Base-by-base conservation (phyloP, 2,113 vertebrate species). In the Copsychus sechellarum region DNA sequence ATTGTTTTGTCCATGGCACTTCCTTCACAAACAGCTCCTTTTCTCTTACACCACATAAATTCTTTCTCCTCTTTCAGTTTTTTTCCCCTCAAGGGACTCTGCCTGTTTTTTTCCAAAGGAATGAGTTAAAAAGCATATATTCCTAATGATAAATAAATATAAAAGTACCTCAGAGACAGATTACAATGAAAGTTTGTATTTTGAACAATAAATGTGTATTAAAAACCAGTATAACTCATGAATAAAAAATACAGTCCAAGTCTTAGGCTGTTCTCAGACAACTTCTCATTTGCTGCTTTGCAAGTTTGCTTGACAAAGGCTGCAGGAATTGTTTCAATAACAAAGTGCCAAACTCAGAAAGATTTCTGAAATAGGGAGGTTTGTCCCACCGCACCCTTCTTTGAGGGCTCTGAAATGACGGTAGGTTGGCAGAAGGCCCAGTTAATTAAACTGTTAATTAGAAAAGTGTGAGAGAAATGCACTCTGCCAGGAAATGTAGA, bases 401-500 rank as follows among this genome's bases (percentile, higher is more conserved):
- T 33, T 65, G 67, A 80, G 78, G 31, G 56, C 91, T 80, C 48
- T 51, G 48, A 82, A 84, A 56, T 76, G 81, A 71, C 3, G 31
- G 60, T 4, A 87, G 51, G 23, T 61, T 93, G 94, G 90, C 87
- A 94, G 89, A 90, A 79, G 26, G 76, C 85, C 79, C 60, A 74
- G 87, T 91, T 95, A 91, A 92, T 88, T 85, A 88, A 86, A 90
- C 72, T 71, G 67, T 80, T 92, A 93, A 91, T 93, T 88, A 88
- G 88, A 74, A 83, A 81, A 94, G 80, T 4, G n/a, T 69, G 90
- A 92, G 76, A 88, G 57, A 90, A 86, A 83, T 54, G 62, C 88
- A 79, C 47, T 91, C 81, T 79, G 34, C 70, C 51, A 90, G 72
- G 84, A 93, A 85, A 92, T 15, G 40, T 2, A 76, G 61, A 86